These are phyloP conservation scores for Coranthus polyacanthus DNA, from an alignment of 2,797 vertebrate species.

Conservation along the genomic window DNA sequence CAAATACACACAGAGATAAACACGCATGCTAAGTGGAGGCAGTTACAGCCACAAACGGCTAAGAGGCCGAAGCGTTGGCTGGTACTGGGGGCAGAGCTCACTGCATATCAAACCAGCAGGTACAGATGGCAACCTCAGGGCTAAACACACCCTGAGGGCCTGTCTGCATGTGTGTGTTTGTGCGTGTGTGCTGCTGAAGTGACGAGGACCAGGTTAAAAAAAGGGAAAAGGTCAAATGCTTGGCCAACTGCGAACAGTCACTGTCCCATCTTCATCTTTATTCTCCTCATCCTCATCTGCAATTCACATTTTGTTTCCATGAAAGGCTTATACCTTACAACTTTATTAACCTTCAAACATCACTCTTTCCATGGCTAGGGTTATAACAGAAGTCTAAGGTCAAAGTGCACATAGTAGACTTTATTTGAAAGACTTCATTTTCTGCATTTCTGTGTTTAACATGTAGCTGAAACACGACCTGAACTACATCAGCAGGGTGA, in stretches of 20 bases:
- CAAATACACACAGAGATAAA: conserved; percentile 1
- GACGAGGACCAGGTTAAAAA: conserved; percentile 35
- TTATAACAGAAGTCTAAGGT: too few species aligned
- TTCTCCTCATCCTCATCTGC: conserved; percentile 2
- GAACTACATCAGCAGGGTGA: too few species aligned
- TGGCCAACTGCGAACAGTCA: conserved; percentile 50
- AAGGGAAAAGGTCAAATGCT: conserved; percentile 75
- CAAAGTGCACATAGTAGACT: too few species aligned
- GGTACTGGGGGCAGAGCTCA: conserved; percentile 52
- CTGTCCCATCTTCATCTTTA: conserved; percentile 46
- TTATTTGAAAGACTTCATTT: too few species aligned
- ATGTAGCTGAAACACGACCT: too few species aligned
- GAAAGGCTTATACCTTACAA: not conserved
- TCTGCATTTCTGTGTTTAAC: too few species aligned
- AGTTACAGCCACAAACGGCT: conserved; percentile 51
- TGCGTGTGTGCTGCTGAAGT: conserved; percentile 35
- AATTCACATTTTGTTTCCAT: conserved; percentile 23
- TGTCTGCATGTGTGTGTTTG: too few species aligned
- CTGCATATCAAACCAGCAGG: too few species aligned
- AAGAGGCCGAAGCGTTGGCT: conserved; percentile 34
- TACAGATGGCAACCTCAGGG: conserved; percentile 80
- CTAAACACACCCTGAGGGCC: conserved; percentile 73
- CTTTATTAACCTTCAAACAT: too few species aligned
- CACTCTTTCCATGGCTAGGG: too few species aligned
- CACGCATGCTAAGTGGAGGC: conserved; percentile 29